Percentiles rank a stretch among this genome's conserved stretches.
These are phyloP conservation scores for Chouioia cunea DNA, from an alignment of 2,888 invertebrate genomes.

Conservation along the genomic window DNA sequence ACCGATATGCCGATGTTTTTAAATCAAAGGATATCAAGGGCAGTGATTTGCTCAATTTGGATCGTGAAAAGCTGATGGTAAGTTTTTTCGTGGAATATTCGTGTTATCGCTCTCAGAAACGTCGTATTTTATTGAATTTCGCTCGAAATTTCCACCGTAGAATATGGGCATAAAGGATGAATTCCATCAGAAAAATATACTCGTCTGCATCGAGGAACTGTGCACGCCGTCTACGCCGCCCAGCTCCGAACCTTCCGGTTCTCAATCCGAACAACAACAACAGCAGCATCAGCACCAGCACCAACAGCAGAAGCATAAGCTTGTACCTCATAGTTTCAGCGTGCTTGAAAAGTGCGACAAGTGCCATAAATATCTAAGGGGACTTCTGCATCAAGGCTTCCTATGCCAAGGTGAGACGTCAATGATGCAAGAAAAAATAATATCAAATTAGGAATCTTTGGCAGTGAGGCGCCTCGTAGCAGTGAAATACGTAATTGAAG, in stretches of 20 bases:
- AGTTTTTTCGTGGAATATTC: conserved; percentile 56
- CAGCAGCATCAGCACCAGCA: conserved; percentile 57
- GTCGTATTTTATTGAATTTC: too few species aligned
- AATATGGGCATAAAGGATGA: conserved; percentile 82
- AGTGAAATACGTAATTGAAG: neutral
- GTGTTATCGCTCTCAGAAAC: neutral
- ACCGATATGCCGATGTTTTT: conserved; percentile 79
- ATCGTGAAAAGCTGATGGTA: conserved; percentile 78
- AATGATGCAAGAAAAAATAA: too few species aligned
- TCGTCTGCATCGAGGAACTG: conserved; percentile 78
- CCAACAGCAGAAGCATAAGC: conserved; percentile 65
- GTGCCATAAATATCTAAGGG: conserved; percentile 79
- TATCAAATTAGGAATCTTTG: too few species aligned
- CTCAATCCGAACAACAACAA: conserved; percentile 23
- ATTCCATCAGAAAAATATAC: conserved; percentile 78
- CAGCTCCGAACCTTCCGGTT: conserved; percentile 7
- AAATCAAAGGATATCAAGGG: conserved; percentile 80
- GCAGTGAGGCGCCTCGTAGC: neutral
- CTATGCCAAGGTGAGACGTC: conserved; percentile 73
- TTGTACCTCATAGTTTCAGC: conserved; percentile 77
- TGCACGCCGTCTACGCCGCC: conserved; percentile 55
- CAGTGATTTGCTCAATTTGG: conserved; percentile 75
- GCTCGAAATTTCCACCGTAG: too few species aligned
- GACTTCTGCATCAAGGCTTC: conserved; percentile 79
- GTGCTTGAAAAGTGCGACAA: conserved; percentile 79